Conservation (phyloP, 2,113 vertebrate species). For the Reinhardtius hippoglossoides region DNA sequence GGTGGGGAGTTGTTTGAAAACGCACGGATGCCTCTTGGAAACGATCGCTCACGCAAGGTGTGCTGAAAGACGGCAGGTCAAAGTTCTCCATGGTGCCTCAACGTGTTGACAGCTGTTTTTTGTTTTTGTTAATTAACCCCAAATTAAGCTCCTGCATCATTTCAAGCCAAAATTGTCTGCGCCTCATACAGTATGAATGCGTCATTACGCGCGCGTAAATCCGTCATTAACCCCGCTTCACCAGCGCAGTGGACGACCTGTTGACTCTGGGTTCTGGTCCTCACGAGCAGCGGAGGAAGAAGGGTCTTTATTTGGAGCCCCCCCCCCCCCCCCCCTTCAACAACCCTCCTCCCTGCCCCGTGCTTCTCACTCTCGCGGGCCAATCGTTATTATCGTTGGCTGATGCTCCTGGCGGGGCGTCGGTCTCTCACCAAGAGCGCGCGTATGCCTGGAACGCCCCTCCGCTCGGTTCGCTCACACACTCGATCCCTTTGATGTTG, state of each 20-base stretch:
- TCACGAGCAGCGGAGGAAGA: slow-evolving; percentile 36
- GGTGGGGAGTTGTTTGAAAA: slow-evolving; percentile 30
- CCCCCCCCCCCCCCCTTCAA: slow-evolving; percentile 1
- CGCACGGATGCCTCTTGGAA: slow-evolving; percentile 8
- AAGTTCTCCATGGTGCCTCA: slow-evolving; percentile 41
- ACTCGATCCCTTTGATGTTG: slow-evolving; percentile 54
- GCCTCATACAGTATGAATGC: not conserved
- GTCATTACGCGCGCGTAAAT: slow-evolving; percentile 33
- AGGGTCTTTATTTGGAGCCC: slow-evolving; percentile 72
- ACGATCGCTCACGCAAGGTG: not conserved
- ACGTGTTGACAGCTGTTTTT: not conserved
- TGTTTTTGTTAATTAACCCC: not conserved
- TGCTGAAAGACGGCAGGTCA: slow-evolving; percentile 2
- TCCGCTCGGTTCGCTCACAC: slow-evolving; percentile 18
- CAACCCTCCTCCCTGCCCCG: not conserved
- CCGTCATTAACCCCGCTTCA: not conserved
- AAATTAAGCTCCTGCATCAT: not conserved
- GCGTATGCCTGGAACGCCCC: slow-evolving; percentile 56
- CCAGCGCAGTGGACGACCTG: not conserved
- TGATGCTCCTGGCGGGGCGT: slow-evolving; percentile 62
- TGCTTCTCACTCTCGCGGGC: slow-evolving; percentile 59
- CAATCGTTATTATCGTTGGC: slow-evolving; percentile 72
- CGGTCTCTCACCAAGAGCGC: slow-evolving; percentile 51
- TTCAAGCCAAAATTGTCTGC: not conserved
- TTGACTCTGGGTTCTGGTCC: slow-evolving; percentile 29